A percentile compares a stretch with the other conserved stretches of the same genome.
These are phyloP conservation scores for Drosophila mimetica DNA, from an alignment of 2,888 invertebrate genomes.

Conservation along the genomic window DNA sequence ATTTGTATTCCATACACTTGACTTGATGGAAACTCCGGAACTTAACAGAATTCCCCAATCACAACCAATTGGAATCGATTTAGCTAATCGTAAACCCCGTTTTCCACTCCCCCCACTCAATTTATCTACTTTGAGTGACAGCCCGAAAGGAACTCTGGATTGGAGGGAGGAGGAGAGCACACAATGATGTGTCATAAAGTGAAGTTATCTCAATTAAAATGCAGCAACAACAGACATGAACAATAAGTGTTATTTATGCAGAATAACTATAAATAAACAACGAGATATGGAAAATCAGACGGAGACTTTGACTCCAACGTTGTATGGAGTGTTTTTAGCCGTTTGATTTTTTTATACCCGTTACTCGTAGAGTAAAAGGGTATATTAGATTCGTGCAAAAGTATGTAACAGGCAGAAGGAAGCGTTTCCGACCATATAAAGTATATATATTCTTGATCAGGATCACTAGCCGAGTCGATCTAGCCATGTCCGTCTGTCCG, in stretches of 20 bases:
- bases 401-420: no score
- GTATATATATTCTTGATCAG: no score
- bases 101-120: conserved; percentile 5
- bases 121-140: conserved; percentile 24
- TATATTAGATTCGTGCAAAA: no score
- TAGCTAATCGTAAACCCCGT: conserved; percentile 5
- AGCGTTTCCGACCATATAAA: no score
- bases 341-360: not conserved
- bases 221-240: conserved; percentile 55
- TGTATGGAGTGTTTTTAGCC: not conserved
- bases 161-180: not conserved
- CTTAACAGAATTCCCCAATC: conserved; percentile 19
- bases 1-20: not conserved
- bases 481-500: no score
- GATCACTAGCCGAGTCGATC: no score
- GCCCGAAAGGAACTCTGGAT: conserved; percentile 7
- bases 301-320: conserved; percentile 20
- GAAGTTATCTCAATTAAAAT: conserved; percentile 74
- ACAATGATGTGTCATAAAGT: conserved; percentile 58
- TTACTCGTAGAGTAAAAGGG: no score
- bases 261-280: conserved; percentile 34
- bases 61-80: conserved; percentile 26
- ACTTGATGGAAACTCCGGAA: not conserved
- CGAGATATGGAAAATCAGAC: conserved; percentile 49
- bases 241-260: conserved; percentile 31